Percentiles rank a stretch among this genome's conserved stretches.
phyloP scores from a whole-genome alignment of 1,140 invertebrate species.

The Ceratosolen solmsi region DNA sequence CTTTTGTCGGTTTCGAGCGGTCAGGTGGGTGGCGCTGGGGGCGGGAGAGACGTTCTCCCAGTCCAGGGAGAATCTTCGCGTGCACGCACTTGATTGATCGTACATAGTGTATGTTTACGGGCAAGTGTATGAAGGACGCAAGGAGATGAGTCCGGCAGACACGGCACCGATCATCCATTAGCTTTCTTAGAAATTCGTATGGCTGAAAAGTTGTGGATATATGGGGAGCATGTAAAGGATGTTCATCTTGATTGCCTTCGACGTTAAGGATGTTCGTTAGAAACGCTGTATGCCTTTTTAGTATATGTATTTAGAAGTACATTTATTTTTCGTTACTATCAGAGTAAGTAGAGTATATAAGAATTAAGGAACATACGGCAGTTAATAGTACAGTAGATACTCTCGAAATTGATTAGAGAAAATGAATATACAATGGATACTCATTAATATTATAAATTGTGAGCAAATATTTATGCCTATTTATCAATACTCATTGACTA shows the following conservation, averaged over 20 bases:
- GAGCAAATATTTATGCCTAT: background rate
- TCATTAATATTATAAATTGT: background rate
- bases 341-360: constrained; percentile 17
- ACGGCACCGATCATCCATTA: constrained; percentile 10
- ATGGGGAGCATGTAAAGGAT: background rate
- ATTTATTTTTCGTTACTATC: background rate
- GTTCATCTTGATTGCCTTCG: constrained; percentile 23
- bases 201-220: background rate
- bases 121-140: background rate
- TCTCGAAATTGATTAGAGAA: background rate
- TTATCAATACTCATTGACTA: background rate
- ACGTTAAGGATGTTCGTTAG: constrained; percentile 22
- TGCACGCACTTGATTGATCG: constrained; percentile 22
- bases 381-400: background rate
- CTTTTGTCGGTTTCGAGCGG: too few species aligned
- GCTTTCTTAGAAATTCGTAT: constrained; percentile 9
- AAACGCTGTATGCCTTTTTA: constrained; percentile 14
- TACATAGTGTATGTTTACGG: background rate
- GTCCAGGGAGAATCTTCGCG: background rate
- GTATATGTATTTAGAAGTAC: background rate
- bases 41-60: background rate
- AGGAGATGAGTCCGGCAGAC: background rate
- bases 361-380: background rate
- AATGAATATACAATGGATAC: background rate
- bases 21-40: background rate